Evolutionary conservation across 2,797 vertebrate species (phyloP).

Genomic region (Nannoperca australis): DNA sequence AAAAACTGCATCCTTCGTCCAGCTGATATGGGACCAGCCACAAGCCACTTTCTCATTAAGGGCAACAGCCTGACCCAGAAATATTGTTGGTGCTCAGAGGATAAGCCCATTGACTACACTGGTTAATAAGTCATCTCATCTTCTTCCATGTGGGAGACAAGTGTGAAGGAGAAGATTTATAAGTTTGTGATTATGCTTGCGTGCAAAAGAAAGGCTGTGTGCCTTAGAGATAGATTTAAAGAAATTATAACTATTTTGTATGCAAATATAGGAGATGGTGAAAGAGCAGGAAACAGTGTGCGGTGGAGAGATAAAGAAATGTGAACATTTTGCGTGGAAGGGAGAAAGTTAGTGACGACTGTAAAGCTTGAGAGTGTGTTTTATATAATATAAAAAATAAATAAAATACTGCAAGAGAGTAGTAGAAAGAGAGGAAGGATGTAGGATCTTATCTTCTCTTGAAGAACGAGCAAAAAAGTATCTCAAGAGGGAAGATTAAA

Average conservation of each 20-base stretch:
- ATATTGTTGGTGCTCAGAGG: constrained; percentile 37
- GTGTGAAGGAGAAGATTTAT: constrained; percentile 10
- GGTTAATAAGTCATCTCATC: constrained; percentile 39
- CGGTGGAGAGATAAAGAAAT: constrained; percentile 34
- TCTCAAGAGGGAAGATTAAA: constrained; percentile 47
- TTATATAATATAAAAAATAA: not conserved
- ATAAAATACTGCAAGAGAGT: constrained; percentile 35
- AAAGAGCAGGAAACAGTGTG: constrained; percentile 28
- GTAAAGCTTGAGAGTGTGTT: constrained; percentile 13
- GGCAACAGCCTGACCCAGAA: constrained; percentile 38
- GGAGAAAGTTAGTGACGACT: not conserved
- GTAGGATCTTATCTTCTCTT: constrained; percentile 9
- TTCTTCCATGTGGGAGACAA: constrained; percentile 1
- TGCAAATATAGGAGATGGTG: constrained; percentile 24
- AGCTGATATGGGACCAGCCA: constrained; percentile 33
- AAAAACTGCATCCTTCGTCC: constrained; percentile 38
- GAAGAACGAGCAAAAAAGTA: constrained; percentile 14
- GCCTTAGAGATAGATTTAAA: constrained; percentile 21
- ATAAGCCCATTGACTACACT: constrained; percentile 34
- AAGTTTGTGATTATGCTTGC: not conserved
- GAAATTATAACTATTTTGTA: constrained; percentile 12
- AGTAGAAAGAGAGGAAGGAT: constrained; percentile 15
- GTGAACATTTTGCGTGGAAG: constrained; percentile 32
- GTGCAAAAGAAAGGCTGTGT: constrained; percentile 7
- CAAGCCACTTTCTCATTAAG: constrained; percentile 50